Base-by-base conservation (phyloP, 2,888 invertebrate species). In the Hirudinaria manillensis region DNA sequence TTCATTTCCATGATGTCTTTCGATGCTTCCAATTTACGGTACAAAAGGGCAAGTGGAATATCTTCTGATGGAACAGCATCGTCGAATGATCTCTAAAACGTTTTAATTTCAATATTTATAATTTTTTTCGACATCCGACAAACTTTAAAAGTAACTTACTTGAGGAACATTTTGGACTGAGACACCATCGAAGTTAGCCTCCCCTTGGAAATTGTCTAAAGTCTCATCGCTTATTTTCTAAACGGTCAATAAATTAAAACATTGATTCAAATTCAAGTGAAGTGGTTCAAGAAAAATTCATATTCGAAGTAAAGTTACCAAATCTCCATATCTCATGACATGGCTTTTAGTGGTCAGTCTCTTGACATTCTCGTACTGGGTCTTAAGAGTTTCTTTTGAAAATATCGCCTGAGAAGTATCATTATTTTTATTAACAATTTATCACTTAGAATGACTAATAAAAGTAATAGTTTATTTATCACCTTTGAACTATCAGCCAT, bases 301-400 rank as follows among this genome's bases (percentile, higher is more conserved):
- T 45, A 16, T 1, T 16, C 13, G 66, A 2, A 27, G 24, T 51
- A 4, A 32, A 36, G 79, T n/a, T 76, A 84, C 84, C 82, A 82
- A 38, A 79, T 89, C 87, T 72, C 89, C 89, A 83, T 86, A 89
- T 80, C 88, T 86, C 83, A 85, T 84, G 6, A 89, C 89, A 81
- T 89, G 88, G 75, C 88, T 88, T 21, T 86, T 86, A 81, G 87
- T 88, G 13, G 89, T 89, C 80, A 87, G 85, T 61, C 84, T 81
- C 79, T 87, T 86, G 19, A 88, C 88, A 76, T 87, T 83, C 77
- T 85, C 79, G 77, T 80, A 89, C 81, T 89, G 89, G 72, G 85
- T 82, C 68, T 86, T 83, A 4, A 89, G 82, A 1, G 88, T 87
- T 81, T 89, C 89, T n/a, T 78, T 77, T 4, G 80, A 81, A 53